Evolutionary conservation across 2,113 vertebrate genomes (phyloP), one percentile per base, ranked within the genome.

Genomic region (Nesoenas mayeri): DNA sequence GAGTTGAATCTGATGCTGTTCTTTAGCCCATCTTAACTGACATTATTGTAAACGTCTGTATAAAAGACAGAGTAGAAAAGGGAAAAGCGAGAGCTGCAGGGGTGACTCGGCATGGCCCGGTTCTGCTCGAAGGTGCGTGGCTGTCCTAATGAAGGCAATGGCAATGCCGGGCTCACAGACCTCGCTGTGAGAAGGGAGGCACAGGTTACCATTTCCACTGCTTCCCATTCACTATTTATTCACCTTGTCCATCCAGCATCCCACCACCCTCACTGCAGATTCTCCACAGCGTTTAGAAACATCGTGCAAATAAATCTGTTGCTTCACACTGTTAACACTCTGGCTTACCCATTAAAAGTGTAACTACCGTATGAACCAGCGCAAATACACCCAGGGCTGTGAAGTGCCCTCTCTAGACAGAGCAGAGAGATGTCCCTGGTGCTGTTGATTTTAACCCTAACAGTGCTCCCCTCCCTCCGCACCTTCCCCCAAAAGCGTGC

Each of bases 181-280:
- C 21, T n/a, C 0, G 0, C 3, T 17, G 44, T 15, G 13, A 64
- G 69, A 38, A 60, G 25, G 34, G 5, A 51, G 72, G 32, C 9
- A 7, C 44, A 29, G 17, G 31, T 47, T 36, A 28, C 42, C 32
- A 10, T 60, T 60, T 40, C 65, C 50, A 22, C 5, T 51, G 21
- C 42, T 69, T 65, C 60, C 64, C 26, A 3, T 38, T 58, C 47
- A 50, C 42, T 13, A 1, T 36, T 40, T 40, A 25, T 24, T 61
- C 78, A 64, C 6, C 2, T 40, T 20, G 20, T 13, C 66, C 36
- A 20, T 36, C 79, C 62, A 47, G 12, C 75, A 69, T 7, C 60
- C 61, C 10, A 0, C 21, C 40, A 34, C 14, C 61, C 69, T 8
- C 44, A 15, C 38, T n/a, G 13, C 2, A 25, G 17, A 6, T 32